Conservation (phyloP, 2,797 vertebrate species). For the Rhinoraja longicauda region DNA sequence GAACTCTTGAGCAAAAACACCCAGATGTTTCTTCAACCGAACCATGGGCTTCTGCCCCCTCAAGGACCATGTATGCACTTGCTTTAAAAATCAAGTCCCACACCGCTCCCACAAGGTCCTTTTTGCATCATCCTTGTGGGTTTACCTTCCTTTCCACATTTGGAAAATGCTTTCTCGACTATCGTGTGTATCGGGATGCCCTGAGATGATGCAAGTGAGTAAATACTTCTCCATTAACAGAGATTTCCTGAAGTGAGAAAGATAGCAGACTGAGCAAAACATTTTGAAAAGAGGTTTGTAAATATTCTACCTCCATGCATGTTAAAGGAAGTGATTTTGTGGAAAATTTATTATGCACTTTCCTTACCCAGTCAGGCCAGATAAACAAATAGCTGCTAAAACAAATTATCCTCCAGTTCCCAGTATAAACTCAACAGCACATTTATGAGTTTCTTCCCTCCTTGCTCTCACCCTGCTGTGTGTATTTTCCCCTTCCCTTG, state of each 20-base stretch:
- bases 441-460: neutral
- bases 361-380: neutral
- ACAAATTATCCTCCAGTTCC: neutral
- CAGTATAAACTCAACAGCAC: neutral
- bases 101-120: too few relatives aligned
- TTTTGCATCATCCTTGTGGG: neutral
- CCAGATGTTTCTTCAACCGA: neutral
- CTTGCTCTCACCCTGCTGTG: neutral
- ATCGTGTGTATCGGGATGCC: neutral
- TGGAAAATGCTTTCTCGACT: neutral
- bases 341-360: neutral
- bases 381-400: neutral
- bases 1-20: neutral
- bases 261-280: neutral
- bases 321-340: neutral
- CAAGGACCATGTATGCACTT: neutral
- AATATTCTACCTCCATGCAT: neutral
- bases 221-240: neutral
- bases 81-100: neutral
- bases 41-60: neutral
- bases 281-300: neutral
- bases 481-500: too few relatives aligned
- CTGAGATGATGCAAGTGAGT: neutral
- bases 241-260: neutral
- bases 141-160: neutral